Evolutionary conservation across 2,888 invertebrate genomes (phyloP).

Genomic region (Mesopsocus fuscifrons): DNA sequence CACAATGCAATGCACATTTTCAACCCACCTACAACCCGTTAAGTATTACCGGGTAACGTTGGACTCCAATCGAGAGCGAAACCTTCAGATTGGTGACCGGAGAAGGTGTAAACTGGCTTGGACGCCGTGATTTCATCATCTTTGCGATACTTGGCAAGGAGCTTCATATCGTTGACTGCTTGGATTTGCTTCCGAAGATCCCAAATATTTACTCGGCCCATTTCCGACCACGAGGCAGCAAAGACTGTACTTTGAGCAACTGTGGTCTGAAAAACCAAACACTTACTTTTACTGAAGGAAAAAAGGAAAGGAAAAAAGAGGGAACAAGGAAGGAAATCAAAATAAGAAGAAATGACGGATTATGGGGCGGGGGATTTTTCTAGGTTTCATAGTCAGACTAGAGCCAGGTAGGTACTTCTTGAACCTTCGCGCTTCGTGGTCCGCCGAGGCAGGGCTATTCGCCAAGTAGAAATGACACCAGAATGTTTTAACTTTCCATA

Average conservation of each 20-base stretch:
- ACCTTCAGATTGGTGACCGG: slow-evolving; percentile 85
- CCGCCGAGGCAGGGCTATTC: too few species aligned
- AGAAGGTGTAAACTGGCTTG: slow-evolving; percentile 63
- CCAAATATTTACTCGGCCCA: slow-evolving; percentile 84
- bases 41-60: slow-evolving; percentile 54
- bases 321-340: too few species aligned
- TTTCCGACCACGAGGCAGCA: slow-evolving; percentile 92
- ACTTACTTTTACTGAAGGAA: slow-evolving; percentile 2
- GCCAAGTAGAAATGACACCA: too few species aligned
- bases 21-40: too few species aligned
- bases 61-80: slow-evolving; percentile 89
- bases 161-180: slow-evolving; percentile 45
- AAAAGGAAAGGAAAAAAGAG: too few species aligned
- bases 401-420: too few species aligned
- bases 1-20: too few species aligned
- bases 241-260: slow-evolving; percentile 40
- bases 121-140: slow-evolving; percentile 25
- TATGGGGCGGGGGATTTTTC: too few species aligned
- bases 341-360: too few species aligned
- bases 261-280: slow-evolving; percentile 12
- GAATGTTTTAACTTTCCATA: too few species aligned
- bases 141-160: slow-evolving; percentile 16
- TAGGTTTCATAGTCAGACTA: too few species aligned
- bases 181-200: slow-evolving; percentile 64
- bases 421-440: too few species aligned